Base-by-base conservation (phyloP, 2,797 vertebrate genomes). In the Taeniopygia guttata region DNA sequence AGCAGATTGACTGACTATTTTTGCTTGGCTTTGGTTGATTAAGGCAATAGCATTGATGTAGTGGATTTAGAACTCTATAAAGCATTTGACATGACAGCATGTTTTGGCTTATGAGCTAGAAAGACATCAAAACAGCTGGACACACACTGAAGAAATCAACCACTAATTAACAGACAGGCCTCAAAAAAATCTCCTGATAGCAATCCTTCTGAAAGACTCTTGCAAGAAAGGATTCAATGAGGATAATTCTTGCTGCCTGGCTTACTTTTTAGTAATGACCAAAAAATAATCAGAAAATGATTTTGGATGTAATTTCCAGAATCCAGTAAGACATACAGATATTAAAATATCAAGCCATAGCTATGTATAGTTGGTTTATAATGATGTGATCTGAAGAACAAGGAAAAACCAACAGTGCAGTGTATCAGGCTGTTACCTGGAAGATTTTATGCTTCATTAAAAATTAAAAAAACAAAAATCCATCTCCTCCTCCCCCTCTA, bases 401-500 rank as follows among this genome's bases (percentile, higher is more conserved):
- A 80, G 36, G 3, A 1, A 83, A 86, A 86, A 11, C 1, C 29
- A 69, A 49, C 30, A 38, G 27, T 43, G 13, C 7, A 29, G 26
- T 55, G 6, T 42, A 62, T 80, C 16, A 60, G 36, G 20, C 14
- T 83, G 27, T 80, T 83, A 70, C 14, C 30, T 74, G 43, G 16
- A 75, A 76, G 13, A 55, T 34, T 46, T 49, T 66, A n/a, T 32
- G 7, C 11, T 62, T 88, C 51, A 58, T 45, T 72, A 52, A 52
- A 69, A 62, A 26, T 13, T 12, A 25, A 70, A 30, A 5, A 36
- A 58, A 78, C 23, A 51, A 26, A 51, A 46, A n/a, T 5, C 10
- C 11, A 14, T 23, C 11, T 4, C 2, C 2, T 5, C 10, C 10
- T 13, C 3, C 11, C 4, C 3, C 2, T 7, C 23, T 30, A 27